A percentile compares a stretch with the other conserved stretches of the same genome.
These are phyloP conservation scores for Ochotona princeps DNA, from an alignment of 2,113 vertebrate species.

Conservation along the genomic window DNA sequence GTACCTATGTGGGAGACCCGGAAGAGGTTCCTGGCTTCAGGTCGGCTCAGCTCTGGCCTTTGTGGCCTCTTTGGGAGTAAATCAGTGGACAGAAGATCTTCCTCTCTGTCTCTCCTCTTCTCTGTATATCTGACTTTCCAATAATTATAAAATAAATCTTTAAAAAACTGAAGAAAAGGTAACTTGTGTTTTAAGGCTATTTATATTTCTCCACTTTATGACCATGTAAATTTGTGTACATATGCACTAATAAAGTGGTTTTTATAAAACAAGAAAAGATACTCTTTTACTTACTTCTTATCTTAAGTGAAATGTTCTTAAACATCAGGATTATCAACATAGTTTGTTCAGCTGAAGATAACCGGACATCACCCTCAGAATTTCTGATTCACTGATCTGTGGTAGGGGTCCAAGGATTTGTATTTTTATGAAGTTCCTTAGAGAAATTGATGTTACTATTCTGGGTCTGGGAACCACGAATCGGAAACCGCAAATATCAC, in stretches of 20 bases:
- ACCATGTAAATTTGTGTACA: constrained; percentile 86
- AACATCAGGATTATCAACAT: constrained; percentile 33
- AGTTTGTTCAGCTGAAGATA: constrained; percentile 46
- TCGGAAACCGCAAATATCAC: not conserved
- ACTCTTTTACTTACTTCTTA: not conserved
- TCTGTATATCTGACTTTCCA: too few species aligned
- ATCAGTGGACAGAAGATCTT: too few species aligned
- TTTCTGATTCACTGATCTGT: constrained; percentile 42
- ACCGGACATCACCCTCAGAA: not conserved
- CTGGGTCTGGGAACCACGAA: not conserved
- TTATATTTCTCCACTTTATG: constrained; percentile 84
- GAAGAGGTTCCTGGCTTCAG: too few species aligned
- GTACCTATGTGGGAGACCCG: too few species aligned
- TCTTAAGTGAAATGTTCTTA: constrained; percentile 10
- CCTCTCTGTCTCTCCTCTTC: too few species aligned
- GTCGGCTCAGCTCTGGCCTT: too few species aligned
- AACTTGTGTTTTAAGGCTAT: constrained; percentile 81
- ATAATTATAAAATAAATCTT: too few species aligned
- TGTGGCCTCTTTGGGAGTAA: too few species aligned
- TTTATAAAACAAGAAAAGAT: constrained; percentile 79
- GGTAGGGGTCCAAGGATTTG: constrained; percentile 2
- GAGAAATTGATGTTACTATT: not conserved
- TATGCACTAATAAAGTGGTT: constrained; percentile 84
- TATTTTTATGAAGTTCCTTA: not conserved
- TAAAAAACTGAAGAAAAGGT: constrained; percentile 81